These are phyloP conservation scores for Pangasianodon hypophthalmus DNA, from an alignment of 2,113 vertebrate species.

Conservation along the genomic window DNA sequence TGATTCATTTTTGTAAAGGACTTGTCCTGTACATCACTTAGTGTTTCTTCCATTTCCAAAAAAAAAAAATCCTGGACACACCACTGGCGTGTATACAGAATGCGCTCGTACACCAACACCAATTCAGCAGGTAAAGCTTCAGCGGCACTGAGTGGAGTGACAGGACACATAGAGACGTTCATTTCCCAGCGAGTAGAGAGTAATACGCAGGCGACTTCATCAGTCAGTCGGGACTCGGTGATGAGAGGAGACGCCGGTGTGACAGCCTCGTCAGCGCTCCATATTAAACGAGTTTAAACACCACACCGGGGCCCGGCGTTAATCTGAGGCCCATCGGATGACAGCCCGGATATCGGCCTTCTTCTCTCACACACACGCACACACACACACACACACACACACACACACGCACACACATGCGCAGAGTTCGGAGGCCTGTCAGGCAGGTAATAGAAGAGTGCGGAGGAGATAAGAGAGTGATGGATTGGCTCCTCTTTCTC, in stretches of 20 bases:
- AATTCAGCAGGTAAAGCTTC: background rate
- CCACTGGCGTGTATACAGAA: background rate
- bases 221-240: conserved; percentile 66
- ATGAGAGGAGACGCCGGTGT: conserved; percentile 63
- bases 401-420: background rate
- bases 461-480: conserved; percentile 73
- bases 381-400: conserved; percentile 31
- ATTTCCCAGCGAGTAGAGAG: background rate
- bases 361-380: conserved; percentile 20
- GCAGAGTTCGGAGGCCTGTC: conserved; percentile 64
- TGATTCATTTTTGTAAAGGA: background rate
- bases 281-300: conserved; percentile 79
- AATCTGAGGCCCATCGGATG: conserved; percentile 72
- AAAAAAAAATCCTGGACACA: too few relatives aligned
- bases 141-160: conserved; percentile 7
- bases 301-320: conserved; percentile 67
- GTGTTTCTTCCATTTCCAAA: too few relatives aligned
- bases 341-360: conserved; percentile 69
- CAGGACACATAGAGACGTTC: conserved; percentile 38
- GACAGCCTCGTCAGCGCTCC: conserved; percentile 72
- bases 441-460: conserved; percentile 71
- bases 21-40: background rate
- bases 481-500: conserved; percentile 71
- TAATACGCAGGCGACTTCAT: conserved; percentile 67
- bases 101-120: background rate